phyloP scores from a whole-genome alignment of 2,113 vertebrate species.

The Casuarius casuarius region DNA sequence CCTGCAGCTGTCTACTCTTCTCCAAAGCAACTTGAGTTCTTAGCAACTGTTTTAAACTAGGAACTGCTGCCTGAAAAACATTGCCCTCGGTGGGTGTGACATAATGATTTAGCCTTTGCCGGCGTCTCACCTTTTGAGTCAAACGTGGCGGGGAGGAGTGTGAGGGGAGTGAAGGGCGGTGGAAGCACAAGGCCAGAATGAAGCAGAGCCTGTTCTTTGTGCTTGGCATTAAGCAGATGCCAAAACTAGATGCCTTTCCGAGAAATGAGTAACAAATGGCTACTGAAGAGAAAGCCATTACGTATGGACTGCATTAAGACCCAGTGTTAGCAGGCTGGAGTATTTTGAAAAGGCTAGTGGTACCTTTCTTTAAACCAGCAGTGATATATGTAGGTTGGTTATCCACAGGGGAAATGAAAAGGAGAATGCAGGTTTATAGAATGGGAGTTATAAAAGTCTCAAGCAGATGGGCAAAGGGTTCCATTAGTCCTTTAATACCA shows the following conservation, averaged over 20 bases:
- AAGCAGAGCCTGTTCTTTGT: background rate
- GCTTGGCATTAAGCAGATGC: background rate
- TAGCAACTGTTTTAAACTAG: background rate
- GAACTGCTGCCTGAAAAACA: background rate
- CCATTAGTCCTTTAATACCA: constrained; percentile 41
- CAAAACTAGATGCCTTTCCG: background rate
- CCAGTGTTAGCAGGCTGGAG: background rate
- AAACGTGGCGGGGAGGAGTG: background rate
- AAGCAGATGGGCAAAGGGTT: background rate
- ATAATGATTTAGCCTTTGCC: background rate
- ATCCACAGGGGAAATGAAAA: background rate
- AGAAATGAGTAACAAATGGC: background rate
- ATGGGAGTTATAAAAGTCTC: background rate
- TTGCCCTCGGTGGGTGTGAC: background rate
- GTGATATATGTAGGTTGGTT: background rate
- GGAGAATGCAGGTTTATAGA: background rate
- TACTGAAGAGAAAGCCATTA: background rate
- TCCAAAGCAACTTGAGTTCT: background rate
- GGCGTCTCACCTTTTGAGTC: background rate
- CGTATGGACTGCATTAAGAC: background rate
- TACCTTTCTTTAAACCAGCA: background rate
- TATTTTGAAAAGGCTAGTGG: background rate
- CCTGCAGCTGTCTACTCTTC: background rate
- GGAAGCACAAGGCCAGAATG: background rate
- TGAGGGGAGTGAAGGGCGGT: background rate